A percentile compares a stretch with the other conserved stretches of the same genome.
phyloP scores from a whole-genome alignment of 2,888 invertebrate genomes.

The Acholoe squamosa region DNA sequence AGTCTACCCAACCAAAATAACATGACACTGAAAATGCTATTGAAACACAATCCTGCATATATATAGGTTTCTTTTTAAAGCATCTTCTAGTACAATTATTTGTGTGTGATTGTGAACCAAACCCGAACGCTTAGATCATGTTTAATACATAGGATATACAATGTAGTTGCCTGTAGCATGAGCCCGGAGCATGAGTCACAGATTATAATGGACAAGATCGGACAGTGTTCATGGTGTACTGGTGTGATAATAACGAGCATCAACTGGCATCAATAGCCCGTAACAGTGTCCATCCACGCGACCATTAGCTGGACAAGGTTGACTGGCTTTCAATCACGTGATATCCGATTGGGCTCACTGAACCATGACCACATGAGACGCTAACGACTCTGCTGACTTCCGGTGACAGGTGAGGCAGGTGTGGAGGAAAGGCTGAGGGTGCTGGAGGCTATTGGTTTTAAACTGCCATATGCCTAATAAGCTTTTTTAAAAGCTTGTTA shows the following conservation, averaged over 20 bases:
- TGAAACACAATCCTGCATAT: no score
- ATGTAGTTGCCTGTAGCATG: no score
- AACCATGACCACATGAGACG: slow-evolving; percentile 13
- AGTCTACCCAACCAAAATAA: no score
- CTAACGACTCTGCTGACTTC: neutral
- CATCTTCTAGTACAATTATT: no score
- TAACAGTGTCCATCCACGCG: slow-evolving; percentile 16
- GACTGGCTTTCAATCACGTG: slow-evolving; percentile 14
- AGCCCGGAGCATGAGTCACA: no score
- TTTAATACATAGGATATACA: no score
- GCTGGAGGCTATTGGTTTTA: neutral
- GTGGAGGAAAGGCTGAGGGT: neutral
- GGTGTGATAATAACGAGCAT: slow-evolving; percentile 7
- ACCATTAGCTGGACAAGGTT: neutral
- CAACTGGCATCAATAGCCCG: neutral
- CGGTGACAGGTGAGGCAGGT: slow-evolving; percentile 20
- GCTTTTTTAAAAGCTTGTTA: no score
- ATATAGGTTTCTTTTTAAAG: no score
- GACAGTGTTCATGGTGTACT: neutral
- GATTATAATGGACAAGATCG: neutral
- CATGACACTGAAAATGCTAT: no score
- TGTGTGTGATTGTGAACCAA: no score
- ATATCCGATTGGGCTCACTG: neutral
- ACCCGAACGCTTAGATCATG: no score
- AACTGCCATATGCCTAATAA: no score